These are phyloP conservation scores for Otis tarda DNA, from an alignment of 2,113 vertebrate genomes.

Conservation along the genomic window DNA sequence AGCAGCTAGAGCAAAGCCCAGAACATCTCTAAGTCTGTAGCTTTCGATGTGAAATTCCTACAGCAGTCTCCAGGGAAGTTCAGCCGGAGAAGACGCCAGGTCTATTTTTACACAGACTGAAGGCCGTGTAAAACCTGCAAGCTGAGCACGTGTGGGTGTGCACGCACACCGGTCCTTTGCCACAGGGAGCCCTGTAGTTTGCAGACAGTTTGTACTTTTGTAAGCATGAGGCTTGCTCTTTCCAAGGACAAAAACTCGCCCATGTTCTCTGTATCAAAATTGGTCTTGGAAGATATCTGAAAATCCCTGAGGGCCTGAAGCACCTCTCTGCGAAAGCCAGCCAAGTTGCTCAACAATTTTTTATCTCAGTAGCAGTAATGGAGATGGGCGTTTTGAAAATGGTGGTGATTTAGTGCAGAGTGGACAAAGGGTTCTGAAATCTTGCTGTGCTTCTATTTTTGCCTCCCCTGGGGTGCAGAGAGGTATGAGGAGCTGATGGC, in stretches of 20 bases:
- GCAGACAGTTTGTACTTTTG: not conserved
- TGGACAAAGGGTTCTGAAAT: not conserved
- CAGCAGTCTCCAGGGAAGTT: not conserved
- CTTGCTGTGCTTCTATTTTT: not conserved
- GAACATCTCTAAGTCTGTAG: not conserved
- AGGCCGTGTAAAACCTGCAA: not conserved
- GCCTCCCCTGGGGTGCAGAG: not conserved
- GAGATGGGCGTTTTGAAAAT: not conserved
- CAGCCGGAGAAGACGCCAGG: not conserved
- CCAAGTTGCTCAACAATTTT: not conserved
- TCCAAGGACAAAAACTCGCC: not conserved
- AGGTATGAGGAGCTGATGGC: not conserved
- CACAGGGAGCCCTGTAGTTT: not conserved
- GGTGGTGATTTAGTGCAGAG: not conserved
- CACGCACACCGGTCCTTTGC: not conserved
- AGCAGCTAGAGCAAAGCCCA: slow-evolving; percentile 37
- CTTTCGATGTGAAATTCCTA: not conserved
- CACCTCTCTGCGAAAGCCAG: accelerated
- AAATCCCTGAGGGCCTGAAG: not conserved
- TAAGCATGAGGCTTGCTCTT: not conserved
- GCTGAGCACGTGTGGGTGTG: not conserved
- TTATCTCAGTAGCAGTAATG: not conserved
- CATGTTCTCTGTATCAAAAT: accelerated
- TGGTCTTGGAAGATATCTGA: not conserved
- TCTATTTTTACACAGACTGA: not conserved